Percentiles rank a stretch among this genome's conserved stretches.
phyloP scores from a whole-genome alignment of 2,888 invertebrate genomes.

The Epistrophe grossulariae region DNA sequence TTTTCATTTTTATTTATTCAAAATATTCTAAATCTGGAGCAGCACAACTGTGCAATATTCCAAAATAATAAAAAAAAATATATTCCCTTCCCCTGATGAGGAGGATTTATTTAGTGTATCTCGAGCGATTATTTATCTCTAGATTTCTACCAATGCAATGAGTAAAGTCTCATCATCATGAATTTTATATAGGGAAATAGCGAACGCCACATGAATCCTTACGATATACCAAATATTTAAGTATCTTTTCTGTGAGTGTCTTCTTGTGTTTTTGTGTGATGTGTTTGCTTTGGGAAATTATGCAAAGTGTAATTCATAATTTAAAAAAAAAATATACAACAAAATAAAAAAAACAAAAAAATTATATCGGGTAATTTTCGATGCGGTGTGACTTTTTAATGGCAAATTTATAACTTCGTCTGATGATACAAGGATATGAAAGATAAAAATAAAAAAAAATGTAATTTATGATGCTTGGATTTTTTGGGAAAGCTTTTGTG shows the following conservation, averaged over 20 bases:
- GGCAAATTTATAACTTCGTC: conserved; percentile 13
- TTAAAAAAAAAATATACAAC: not conserved
- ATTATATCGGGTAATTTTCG: conserved; percentile 57
- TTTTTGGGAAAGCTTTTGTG: conserved; percentile 6
- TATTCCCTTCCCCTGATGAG: not conserved
- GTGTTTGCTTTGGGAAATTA: conserved; percentile 12
- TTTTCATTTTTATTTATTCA: conserved; percentile 18
- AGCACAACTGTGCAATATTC: conserved; percentile 31
- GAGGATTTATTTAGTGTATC: not conserved
- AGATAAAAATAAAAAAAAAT: not conserved
- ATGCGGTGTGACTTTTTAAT: conserved; percentile 55
- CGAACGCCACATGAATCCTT: conserved; percentile 58
- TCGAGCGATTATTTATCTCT: conserved; percentile 46
- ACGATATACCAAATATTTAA: not conserved
- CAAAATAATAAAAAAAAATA: conserved; percentile 12
- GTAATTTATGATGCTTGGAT: conserved; percentile 4
- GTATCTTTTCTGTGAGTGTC: not conserved
- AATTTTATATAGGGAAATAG: conserved; percentile 40
- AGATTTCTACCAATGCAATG: conserved; percentile 7
- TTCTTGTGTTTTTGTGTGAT: not conserved
- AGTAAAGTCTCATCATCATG: not conserved
- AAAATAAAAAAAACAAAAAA: not conserved
- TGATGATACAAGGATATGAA: conserved; percentile 11
- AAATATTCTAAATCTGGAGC: conserved; percentile 42
- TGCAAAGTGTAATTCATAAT: conserved; percentile 28